Percentiles rank a stretch among this genome's conserved stretches.
Evolutionary conservation across 2,113 vertebrate genomes (phyloP).

Genomic region (Brachyhypopomus occidentalis): DNA sequence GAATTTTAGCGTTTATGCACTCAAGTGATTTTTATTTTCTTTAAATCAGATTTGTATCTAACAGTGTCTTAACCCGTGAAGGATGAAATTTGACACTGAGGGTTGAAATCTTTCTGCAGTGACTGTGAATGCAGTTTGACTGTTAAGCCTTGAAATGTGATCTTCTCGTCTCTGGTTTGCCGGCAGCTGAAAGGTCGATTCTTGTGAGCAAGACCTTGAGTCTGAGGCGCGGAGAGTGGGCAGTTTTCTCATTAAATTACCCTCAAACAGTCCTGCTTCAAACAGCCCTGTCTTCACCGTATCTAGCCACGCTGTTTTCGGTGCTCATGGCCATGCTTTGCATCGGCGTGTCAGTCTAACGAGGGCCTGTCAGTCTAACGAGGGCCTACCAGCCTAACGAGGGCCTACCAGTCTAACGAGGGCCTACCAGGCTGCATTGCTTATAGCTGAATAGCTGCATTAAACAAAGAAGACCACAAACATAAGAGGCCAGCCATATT

Average conservation of each 20-base stretch:
- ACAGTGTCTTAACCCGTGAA: no score
- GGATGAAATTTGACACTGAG: no score
- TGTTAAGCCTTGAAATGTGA: no score
- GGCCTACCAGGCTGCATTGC: background rate
- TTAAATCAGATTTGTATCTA: no score
- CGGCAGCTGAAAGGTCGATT: no score
- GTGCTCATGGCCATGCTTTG: background rate
- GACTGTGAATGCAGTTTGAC: no score
- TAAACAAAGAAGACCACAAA: background rate
- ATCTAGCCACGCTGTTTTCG: background rate
- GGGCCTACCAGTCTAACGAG: background rate
- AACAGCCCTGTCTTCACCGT: background rate
- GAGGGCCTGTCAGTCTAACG: background rate
- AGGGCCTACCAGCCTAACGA: constrained; percentile 1
- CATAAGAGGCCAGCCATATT: constrained; percentile 13
- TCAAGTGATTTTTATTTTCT: no score
- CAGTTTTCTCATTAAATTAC: background rate
- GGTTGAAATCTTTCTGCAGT: no score
- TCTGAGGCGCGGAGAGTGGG: no score
- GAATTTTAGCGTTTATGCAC: no score
- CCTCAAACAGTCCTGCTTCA: background rate
- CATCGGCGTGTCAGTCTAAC: constrained; percentile 15
- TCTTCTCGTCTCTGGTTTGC: no score
- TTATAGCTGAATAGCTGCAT: background rate
- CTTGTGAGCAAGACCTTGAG: no score